Base-by-base conservation (phyloP, 2,888 invertebrate genomes). In the Hirtodrosophila confusa region DNA sequence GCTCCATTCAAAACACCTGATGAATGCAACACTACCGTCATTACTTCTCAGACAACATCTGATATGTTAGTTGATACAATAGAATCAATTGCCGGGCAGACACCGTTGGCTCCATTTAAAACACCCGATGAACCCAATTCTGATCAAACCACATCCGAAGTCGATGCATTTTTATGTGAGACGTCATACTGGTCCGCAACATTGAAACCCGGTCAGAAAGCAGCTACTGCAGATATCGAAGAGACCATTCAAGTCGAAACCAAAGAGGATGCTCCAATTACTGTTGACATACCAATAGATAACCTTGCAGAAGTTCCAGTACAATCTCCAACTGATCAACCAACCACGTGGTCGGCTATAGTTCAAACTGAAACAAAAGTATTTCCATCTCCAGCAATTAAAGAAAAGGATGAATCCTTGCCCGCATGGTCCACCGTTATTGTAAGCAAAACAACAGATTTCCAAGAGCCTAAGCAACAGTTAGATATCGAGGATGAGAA, bases 151-250 rank as follows among this genome's bases (percentile, higher is more conserved):
- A 23, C 48, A 37, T 40, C 62, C 0, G 74, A 76, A 4, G 44
- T 8, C 10, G 76, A 75, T 58, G 29, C 76, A 17, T 89, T 86
- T 45, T 66, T 89, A 12, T 72, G 85, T 17, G 80, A 89, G 65
- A 89, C 89, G 12, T 89, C 89, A 0, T 89, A 86, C 43, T 89
- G 89, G 89, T 88, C 89, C 8, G 90, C 89, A 3, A 90, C 86
- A 11, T 56, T 89, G 0, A 89, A 88, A 44, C 79, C 82, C 0
- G 65, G 71, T 23, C 76, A 70, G 49, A 74, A 62, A 35, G 31
- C 54, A 12, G 24, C 65, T 7, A 41, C 76, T 39, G 48, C 53
- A 5, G 73, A 80, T 44, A 39, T 57, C 0, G 44, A 41, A 31
- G 62, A 74, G 31, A 45, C 60, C 6, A 4, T 17, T 50, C 35